phyloP scores from a whole-genome alignment of 2,888 invertebrate species.

The Dyspetes luteomarginatus region DNA sequence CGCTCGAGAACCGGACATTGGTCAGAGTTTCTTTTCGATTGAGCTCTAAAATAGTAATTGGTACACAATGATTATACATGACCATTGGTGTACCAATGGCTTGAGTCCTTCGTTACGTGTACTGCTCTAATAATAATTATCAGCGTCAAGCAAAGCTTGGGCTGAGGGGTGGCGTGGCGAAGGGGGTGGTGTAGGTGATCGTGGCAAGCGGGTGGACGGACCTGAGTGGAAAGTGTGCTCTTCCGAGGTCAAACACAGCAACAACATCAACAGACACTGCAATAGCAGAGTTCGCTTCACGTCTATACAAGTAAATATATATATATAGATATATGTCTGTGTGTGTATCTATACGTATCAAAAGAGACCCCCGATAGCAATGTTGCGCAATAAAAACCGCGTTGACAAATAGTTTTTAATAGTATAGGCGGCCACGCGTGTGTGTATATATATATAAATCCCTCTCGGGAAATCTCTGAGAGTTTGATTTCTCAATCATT shows the following conservation, averaged over 20 bases:
- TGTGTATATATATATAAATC: conserved; percentile 10
- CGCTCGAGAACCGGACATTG: conserved; percentile 14
- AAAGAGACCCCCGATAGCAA: conserved; percentile 2
- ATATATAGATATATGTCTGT: background rate
- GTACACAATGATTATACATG: conserved; percentile 38
- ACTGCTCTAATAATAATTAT: conserved; percentile 64
- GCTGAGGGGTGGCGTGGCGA: background rate
- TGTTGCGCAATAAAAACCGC: conserved; percentile 63
- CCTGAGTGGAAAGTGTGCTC: conserved; percentile 3
- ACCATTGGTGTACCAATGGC: too few relatives aligned
- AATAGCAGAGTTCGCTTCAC: conserved; percentile 16
- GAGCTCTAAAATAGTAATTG: conserved; percentile 59
- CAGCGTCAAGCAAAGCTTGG: conserved; percentile 13
- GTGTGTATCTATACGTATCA: background rate
- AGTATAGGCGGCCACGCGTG: conserved; percentile 44
- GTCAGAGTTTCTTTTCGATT: conserved; percentile 16
- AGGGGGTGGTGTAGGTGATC: conserved; percentile 5
- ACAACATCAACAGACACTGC: conserved; percentile 30
- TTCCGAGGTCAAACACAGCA: conserved; percentile 37
- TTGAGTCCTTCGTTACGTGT: conserved; percentile 60
- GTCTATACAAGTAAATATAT: background rate
- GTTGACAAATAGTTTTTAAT: conserved; percentile 69
- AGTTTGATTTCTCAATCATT: conserved; percentile 59
- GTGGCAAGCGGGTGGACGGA: conserved; percentile 44
- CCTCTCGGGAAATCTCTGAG: conserved; percentile 62